Evolutionary conservation across 2,113 vertebrate species (phyloP).

Genomic region (Podarcis muralis): DNA sequence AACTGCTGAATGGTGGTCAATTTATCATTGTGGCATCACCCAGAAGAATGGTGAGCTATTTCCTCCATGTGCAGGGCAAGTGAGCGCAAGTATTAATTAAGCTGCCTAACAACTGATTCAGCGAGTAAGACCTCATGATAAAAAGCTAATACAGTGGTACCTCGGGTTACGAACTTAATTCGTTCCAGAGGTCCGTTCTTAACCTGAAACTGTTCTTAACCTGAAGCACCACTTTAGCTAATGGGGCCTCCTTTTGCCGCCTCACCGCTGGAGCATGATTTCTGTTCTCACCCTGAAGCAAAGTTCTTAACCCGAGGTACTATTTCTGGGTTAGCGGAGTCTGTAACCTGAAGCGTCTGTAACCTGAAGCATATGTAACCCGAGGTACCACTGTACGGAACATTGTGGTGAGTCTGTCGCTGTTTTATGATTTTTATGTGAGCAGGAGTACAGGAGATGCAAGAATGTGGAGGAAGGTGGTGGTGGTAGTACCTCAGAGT

Average conservation of each 20-base stretch:
- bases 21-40: neutral
- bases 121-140: neutral
- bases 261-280: too few species aligned
- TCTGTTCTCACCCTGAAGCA: too few species aligned
- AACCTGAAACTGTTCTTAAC: too few species aligned
- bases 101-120: neutral
- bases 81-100: neutral
- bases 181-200: too few species aligned
- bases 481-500: neutral
- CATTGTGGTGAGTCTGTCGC: neutral
- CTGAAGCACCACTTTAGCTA: too few species aligned
- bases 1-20: neutral
- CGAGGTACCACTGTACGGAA: neutral
- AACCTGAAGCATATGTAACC: too few species aligned
- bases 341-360: too few species aligned
- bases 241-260: too few species aligned
- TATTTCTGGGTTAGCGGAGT: too few species aligned
- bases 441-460: neutral
- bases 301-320: too few species aligned
- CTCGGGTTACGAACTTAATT: too few species aligned
- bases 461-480: neutral
- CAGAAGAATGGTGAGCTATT: neutral
- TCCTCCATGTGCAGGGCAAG: neutral
- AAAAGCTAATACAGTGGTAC: neutral
- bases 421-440: neutral